phyloP scores from a whole-genome alignment of 2,113 vertebrate species.

The Collichthys lucidus region DNA sequence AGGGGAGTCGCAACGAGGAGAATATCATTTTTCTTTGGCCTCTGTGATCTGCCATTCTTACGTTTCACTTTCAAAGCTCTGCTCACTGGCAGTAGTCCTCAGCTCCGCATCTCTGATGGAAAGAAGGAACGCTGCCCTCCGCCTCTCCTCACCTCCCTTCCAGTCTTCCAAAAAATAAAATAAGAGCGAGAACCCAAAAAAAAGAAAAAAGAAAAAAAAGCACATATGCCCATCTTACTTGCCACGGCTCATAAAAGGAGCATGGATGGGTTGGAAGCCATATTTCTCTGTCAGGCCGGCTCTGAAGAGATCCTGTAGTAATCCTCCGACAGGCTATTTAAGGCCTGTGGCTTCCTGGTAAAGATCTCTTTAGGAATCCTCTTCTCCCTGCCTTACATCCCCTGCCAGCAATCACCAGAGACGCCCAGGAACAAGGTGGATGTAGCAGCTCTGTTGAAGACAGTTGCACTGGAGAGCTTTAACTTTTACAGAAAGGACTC shows the following conservation, averaged over 20 bases:
- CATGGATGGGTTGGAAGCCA: conserved; percentile 38
- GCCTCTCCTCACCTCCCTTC: conserved; percentile 50
- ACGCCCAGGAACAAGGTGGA: conserved; percentile 14
- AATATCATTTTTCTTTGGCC: conserved; percentile 96
- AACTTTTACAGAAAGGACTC: background rate
- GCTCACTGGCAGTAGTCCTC: conserved; percentile 79
- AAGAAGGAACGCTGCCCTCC: conserved; percentile 58
- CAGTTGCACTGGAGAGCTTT: background rate
- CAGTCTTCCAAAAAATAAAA: conserved; percentile 19
- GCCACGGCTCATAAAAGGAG: conserved; percentile 55
- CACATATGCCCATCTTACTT: conserved; percentile 22
- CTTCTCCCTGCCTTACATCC: background rate
- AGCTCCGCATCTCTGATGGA: conserved; percentile 65
- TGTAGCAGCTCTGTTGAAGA: background rate
- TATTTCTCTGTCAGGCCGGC: conserved; percentile 46
- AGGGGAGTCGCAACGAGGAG: conserved; percentile 82
- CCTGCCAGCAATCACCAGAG: conserved; percentile 1
- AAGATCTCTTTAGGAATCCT: conserved; percentile 38
- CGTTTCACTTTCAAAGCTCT: conserved; percentile 93
- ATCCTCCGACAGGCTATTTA: conserved; percentile 61
- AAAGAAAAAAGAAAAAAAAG: background rate
- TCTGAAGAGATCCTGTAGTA: conserved; percentile 55
- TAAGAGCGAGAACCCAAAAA: background rate
- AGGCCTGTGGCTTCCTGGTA: conserved; percentile 56
- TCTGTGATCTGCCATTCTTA: conserved; percentile 90